Evolutionary conservation across 2,888 invertebrate genomes (phyloP), one percentile per base, ranked within the genome.

Genomic region (Protula sp.): DNA sequence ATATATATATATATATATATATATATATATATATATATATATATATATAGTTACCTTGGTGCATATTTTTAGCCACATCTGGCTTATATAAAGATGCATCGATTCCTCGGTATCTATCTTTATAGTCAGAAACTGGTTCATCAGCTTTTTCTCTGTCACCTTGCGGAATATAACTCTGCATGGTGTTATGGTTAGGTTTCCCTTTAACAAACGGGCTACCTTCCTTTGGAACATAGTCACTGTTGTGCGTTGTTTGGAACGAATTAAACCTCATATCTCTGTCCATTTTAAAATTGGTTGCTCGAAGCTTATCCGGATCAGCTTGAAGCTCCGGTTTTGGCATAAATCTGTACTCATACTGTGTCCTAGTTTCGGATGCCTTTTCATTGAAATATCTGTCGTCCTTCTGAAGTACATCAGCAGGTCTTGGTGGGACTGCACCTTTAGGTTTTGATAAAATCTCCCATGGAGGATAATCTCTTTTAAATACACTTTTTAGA

Each of bases 211-310:
- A 66, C 24, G 57, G 64, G 28, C 61, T 48, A 52, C 61, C 66
- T 30, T 60, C 67, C 60, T 75, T 71, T 1, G 77, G 74, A 27
- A 69, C 67, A 57, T 73, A 77, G 57, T 74, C 73, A 1, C 65
- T 57, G 53, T 69, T 70, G 54, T 77, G 74, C 26, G 74, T 72
- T n/a, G 76, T 76, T 5, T 70, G 63, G 61, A 74, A 76, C 2
- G 66, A 65, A 54, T 74, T 68, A 24, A 75, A 69, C 66, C 64
- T 69, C 22, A 69, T 56, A 59, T 77, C 77, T 31, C 67, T 58
- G 60, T 77, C 76, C 75, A 76, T 75, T 64, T 77, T 77, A 57
- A 76, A 77, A 64, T 77, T 77, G 2, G 77, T 77, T 9, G 60
- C 58, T 30, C 74, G 62, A 19, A 75, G 64, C 54, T 71, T 74